Conservation (phyloP, 2,113 vertebrate genomes). For the Cynopterus brachyotis region DNA sequence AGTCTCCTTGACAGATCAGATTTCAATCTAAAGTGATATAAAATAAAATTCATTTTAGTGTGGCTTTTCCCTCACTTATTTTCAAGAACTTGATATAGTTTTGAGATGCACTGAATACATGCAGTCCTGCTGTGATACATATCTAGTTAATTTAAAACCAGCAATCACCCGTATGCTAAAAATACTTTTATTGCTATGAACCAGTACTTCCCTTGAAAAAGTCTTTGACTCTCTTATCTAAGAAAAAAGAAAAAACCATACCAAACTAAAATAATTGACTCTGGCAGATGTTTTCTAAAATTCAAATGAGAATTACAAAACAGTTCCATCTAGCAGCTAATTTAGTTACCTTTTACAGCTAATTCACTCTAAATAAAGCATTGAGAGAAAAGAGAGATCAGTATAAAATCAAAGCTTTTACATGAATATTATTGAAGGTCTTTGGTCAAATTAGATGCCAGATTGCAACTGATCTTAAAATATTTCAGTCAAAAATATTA, state of each 20-base stretch:
- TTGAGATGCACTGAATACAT: background rate
- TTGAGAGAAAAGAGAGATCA: background rate
- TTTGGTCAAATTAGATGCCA: background rate
- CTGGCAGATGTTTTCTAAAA: background rate
- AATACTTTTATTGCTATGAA: background rate
- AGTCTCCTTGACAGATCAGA: conserved; percentile 43
- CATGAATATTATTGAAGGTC: background rate
- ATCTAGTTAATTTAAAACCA: conserved; percentile 39
- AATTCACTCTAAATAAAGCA: background rate
- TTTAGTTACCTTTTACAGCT: background rate
- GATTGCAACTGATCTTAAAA: background rate
- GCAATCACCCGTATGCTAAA: background rate
- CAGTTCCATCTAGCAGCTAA: background rate
- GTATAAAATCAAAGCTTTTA: background rate
- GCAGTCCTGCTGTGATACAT: background rate
- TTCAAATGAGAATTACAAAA: background rate
- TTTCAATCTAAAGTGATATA: conserved; percentile 52
- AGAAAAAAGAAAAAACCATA: background rate
- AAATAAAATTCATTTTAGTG: conserved; percentile 19
- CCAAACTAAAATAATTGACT: background rate
- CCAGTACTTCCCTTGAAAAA: background rate
- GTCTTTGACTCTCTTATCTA: background rate
- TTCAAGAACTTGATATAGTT: conserved; percentile 6
- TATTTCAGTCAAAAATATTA: background rate
- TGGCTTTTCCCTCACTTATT: background rate